phyloP scores from a whole-genome alignment of 2,113 vertebrate species.

The Catharus minimus region DNA sequence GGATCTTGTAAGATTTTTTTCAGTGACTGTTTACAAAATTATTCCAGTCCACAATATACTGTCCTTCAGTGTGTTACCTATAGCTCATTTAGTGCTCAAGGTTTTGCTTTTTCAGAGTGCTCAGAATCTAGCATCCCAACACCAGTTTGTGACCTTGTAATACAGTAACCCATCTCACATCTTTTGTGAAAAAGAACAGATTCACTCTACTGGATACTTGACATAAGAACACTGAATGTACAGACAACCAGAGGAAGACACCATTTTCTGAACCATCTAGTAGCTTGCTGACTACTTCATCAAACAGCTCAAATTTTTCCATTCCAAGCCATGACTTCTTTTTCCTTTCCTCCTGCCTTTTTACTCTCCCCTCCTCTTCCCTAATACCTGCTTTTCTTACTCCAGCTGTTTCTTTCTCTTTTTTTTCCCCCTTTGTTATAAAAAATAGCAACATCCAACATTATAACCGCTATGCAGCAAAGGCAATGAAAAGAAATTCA shows the following conservation, averaged over 20 bases:
- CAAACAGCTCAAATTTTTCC: background rate
- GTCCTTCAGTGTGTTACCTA: background rate
- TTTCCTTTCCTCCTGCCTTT: background rate
- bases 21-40: background rate
- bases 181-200: background rate
- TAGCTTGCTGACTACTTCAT: background rate
- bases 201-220: background rate
- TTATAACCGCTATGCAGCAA: background rate
- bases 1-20: background rate
- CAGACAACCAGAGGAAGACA: background rate
- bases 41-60: background rate
- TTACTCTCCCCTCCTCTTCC: background rate
- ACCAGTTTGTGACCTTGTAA: background rate
- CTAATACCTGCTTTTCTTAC: background rate
- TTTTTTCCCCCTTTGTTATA: background rate
- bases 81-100: background rate
- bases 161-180: background rate
- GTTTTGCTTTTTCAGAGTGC: background rate
- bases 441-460: background rate
- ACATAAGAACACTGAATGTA: background rate
- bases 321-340: background rate
- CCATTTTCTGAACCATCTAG: background rate
- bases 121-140: background rate
- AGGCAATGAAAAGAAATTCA: background rate
- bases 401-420: background rate